These are phyloP conservation scores for Liopterus haemorrhoidalis DNA, from an alignment of 2,888 invertebrate genomes.

Conservation along the genomic window DNA sequence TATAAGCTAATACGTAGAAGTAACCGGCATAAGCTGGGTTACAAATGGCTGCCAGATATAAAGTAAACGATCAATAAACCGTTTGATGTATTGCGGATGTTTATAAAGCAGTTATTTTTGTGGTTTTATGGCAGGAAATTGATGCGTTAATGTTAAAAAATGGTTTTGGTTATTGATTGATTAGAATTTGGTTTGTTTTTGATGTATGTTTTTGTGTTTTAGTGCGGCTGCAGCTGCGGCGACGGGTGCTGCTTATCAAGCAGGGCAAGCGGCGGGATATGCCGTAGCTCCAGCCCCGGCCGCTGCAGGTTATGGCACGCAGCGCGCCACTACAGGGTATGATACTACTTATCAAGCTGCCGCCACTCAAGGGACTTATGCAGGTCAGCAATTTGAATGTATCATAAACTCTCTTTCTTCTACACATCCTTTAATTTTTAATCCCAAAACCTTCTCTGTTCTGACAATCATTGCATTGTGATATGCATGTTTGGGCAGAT, in stretches of 20 bases:
- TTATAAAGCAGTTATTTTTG: too few species aligned
- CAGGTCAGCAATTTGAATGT: constrained; percentile 44
- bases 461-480: too few species aligned
- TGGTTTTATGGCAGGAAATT: constrained; percentile 3
- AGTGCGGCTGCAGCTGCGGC: constrained; percentile 59
- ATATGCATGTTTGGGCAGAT: too few species aligned
- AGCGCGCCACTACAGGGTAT: constrained; percentile 73
- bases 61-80: constrained; percentile 43
- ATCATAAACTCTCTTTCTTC: not conserved
- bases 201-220: constrained; percentile 12
- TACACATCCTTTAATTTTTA: not conserved
- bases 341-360: constrained; percentile 79
- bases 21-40: constrained; percentile 44
- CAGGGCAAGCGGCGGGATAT: constrained; percentile 76
- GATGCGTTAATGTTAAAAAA: constrained; percentile 1
- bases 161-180: constrained; percentile 4
- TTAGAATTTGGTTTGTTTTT: constrained; percentile 3
- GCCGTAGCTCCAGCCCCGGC: constrained; percentile 77
- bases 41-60: constrained; percentile 44
- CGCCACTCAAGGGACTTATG: constrained; percentile 67
- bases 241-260: constrained; percentile 75
- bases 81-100: too few species aligned
- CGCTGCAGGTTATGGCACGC: constrained; percentile 77
- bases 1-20: not conserved
- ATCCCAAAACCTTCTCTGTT: too few species aligned